These are phyloP conservation scores for Muscina levida DNA, from an alignment of 2,888 invertebrate species.

Conservation along the genomic window DNA sequence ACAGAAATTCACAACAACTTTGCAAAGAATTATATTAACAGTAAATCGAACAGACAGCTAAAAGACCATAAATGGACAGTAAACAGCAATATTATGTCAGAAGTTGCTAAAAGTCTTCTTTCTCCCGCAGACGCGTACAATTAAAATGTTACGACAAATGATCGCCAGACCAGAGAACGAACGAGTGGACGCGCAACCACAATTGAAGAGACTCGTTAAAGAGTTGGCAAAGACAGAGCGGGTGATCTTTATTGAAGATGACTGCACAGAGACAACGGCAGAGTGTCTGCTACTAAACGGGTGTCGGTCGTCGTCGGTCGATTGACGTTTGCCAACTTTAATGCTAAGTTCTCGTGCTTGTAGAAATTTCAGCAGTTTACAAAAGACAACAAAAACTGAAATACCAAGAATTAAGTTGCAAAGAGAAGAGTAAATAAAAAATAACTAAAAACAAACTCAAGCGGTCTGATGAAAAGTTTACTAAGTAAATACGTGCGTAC, in stretches of 20 bases:
- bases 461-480: constrained; percentile 42
- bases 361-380: constrained; percentile 13
- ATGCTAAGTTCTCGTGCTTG: no score
- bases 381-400: constrained; percentile 24
- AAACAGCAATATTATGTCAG: constrained; percentile 66
- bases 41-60: constrained; percentile 56
- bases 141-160: constrained; percentile 39
- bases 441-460: constrained; percentile 10
- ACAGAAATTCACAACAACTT: constrained; percentile 22
- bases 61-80: constrained; percentile 58
- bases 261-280: no score
- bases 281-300: no score
- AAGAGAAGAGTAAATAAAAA: no score
- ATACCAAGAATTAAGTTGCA: no score
- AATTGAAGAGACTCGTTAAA: not conserved
- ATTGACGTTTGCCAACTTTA: no score
- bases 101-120: constrained; percentile 42
- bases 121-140: no score
- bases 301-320: no score
- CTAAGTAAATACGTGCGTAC: constrained; percentile 38
- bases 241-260: not conserved
- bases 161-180: constrained; percentile 1
- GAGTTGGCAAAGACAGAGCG: not conserved
- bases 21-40: constrained; percentile 42
- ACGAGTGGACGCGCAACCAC: not conserved